These are phyloP conservation scores for Archivesica marissinica DNA, from an alignment of 1,140 invertebrate genomes.

Conservation along the genomic window DNA sequence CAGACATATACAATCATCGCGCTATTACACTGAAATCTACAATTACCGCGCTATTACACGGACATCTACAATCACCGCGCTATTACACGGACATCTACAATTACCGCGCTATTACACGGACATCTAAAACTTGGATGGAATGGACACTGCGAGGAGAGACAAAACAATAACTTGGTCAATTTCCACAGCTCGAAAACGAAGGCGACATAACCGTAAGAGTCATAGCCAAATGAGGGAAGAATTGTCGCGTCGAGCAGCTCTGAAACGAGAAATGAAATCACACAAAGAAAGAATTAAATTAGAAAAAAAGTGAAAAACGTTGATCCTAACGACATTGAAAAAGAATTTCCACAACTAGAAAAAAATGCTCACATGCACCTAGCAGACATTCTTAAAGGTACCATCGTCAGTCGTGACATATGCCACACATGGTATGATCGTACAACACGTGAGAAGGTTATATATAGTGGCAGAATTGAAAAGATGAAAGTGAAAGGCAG, in stretches of 20 bases:
- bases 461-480: constrained; percentile 33
- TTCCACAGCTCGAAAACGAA: neutral
- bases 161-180: neutral
- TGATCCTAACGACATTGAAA: neutral
- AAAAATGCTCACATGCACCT: neutral
- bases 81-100: no score
- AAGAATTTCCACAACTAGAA: neutral
- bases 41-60: no score
- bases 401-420: no score
- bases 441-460: neutral
- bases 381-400: neutral
- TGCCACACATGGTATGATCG: neutral
- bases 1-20: no score
- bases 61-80: no score
- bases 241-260: neutral
- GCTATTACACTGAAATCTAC: no score
- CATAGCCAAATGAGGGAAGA: neutral
- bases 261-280: neutral
- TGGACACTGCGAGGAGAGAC: neutral
- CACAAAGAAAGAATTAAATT: neutral
- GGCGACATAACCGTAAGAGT: neutral
- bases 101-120: no score
- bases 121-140: neutral
- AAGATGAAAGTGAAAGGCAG: constrained; percentile 29
- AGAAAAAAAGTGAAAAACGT: neutral